Percentiles rank a stretch among this genome's conserved stretches.
These are phyloP conservation scores for Stratiomys singularior DNA, from an alignment of 2,888 invertebrate genomes.

Conservation along the genomic window DNA sequence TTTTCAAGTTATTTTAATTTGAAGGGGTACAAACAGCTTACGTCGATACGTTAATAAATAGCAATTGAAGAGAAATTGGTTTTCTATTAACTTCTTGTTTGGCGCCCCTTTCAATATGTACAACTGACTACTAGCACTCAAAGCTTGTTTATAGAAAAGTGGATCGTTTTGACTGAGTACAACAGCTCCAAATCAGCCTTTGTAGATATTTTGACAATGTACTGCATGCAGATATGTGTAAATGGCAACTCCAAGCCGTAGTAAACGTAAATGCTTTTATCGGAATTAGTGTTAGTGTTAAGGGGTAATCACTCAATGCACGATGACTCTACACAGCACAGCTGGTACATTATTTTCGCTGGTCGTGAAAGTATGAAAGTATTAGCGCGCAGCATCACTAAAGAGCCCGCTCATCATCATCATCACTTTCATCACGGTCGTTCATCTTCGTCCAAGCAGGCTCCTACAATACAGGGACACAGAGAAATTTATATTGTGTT, in stretches of 20 bases:
- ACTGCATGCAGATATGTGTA: too few relatives aligned
- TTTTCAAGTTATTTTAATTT: too few relatives aligned
- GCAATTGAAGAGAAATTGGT: too few relatives aligned
- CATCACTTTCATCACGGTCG: conserved; percentile 37
- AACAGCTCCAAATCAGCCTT: too few relatives aligned
- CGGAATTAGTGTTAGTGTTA: conserved; percentile 45
- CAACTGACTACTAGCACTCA: too few relatives aligned
- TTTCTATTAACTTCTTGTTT: too few relatives aligned
- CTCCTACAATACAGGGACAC: conserved; percentile 22
- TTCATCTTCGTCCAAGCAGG: conserved; percentile 23
- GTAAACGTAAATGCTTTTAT: conserved; percentile 25
- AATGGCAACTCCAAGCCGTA: conserved; percentile 12
- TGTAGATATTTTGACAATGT: too few relatives aligned
- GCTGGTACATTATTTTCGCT: conserved; percentile 36
- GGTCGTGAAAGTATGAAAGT: conserved; percentile 37
- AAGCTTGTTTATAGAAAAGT: too few relatives aligned
- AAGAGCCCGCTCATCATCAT: conserved; percentile 49
- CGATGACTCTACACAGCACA: conserved; percentile 2
- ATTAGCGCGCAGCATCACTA: conserved; percentile 50
- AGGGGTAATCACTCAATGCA: conserved; percentile 51
- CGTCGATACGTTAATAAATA: too few relatives aligned
- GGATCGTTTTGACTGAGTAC: too few relatives aligned
- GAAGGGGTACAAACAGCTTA: too few relatives aligned
- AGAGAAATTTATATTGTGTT: conserved; percentile 35
- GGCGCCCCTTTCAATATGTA: too few relatives aligned